Conservation (phyloP, 2,113 vertebrate species). For the Cranoglanis bouderius region DNA sequence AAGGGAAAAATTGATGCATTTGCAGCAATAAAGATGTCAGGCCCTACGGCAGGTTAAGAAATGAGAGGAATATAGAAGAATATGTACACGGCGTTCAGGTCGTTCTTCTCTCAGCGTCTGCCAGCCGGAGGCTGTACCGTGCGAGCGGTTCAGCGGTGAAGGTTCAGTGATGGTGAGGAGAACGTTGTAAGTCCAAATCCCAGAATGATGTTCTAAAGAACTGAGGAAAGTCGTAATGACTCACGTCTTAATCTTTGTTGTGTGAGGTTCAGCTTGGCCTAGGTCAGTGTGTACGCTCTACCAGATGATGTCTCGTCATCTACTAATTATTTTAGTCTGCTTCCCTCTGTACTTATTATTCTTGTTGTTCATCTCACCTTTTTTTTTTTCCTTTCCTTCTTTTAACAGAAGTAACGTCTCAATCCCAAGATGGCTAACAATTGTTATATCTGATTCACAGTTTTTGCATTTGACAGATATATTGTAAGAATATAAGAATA, state of each 20-base stretch:
- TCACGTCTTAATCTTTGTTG: not conserved
- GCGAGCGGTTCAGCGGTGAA: not conserved
- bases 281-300: too few species aligned
- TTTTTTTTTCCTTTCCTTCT: too few species aligned
- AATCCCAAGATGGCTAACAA: too few species aligned
- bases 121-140: not conserved
- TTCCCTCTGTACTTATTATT: too few species aligned
- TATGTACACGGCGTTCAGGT: not conserved
- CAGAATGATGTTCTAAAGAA: not conserved
- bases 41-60: not conserved
- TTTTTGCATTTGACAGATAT: too few species aligned
- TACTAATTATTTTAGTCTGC: too few species aligned
- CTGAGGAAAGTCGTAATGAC: not conserved
- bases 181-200: not conserved
- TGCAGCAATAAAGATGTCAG: constrained; percentile 29
- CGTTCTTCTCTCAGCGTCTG: not conserved
- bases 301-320: too few species aligned
- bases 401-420: too few species aligned
- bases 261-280: not conserved
- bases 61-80: not conserved
- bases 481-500: too few species aligned
- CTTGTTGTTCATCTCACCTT: too few species aligned
- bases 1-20: constrained; percentile 14
- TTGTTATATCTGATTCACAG: too few species aligned
- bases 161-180: not conserved